Percentiles rank a stretch among this genome's conserved stretches.
Evolutionary conservation across 2,797 vertebrate genomes (phyloP).

Genomic region (Micromesistius poutassou): DNA sequence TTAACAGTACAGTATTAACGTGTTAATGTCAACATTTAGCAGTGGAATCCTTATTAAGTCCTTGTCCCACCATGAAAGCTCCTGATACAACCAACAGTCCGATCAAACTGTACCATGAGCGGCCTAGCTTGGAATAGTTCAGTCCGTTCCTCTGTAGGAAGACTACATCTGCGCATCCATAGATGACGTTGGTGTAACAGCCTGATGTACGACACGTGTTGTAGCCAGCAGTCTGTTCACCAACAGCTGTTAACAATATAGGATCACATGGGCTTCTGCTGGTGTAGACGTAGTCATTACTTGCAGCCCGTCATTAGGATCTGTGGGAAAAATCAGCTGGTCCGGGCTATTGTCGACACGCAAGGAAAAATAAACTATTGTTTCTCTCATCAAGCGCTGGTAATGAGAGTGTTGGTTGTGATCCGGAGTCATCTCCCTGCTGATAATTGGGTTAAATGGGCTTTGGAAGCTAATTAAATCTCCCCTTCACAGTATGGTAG

Average conservation of each 20-base stretch:
- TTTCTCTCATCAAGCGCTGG: not conserved
- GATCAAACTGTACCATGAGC: not conserved
- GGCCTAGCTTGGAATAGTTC: not conserved
- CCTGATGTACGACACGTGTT: not conserved
- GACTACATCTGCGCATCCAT: not conserved
- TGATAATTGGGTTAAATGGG: not conserved
- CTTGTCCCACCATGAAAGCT: not conserved
- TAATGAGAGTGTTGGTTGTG: not conserved
- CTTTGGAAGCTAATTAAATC: slow-evolving; percentile 2
- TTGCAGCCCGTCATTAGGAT: not conserved
- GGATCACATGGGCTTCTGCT: not conserved
- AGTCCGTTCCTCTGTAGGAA: too few relatives aligned
- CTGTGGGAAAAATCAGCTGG: not conserved
- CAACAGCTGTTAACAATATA: not conserved
- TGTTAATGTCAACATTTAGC: not conserved
- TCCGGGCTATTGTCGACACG: not conserved
- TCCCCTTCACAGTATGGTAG: not conserved
- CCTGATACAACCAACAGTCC: not conserved
- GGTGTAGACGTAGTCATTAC: not conserved
- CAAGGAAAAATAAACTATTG: not conserved
- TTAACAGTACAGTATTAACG: not conserved
- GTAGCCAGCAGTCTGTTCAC: not conserved
- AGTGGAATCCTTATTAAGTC: not conserved
- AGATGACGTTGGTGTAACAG: not conserved
- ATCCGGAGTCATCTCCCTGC: not conserved